phyloP scores from a whole-genome alignment of 2,797 vertebrate genomes.

The Epinephelus awoara region DNA sequence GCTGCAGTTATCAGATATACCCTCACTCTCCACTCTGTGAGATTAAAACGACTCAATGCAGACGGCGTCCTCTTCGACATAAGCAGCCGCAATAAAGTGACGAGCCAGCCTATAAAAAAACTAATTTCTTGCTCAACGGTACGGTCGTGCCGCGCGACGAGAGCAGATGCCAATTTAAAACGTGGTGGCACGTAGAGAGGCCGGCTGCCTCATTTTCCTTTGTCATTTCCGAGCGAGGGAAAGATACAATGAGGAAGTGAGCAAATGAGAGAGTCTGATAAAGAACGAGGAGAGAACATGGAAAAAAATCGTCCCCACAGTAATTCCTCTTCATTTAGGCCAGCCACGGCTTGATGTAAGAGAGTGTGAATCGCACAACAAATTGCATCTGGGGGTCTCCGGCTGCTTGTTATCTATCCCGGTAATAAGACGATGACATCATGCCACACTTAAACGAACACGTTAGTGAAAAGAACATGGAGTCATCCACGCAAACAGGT shows the following conservation, averaged over 20 bases:
- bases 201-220: slow-evolving; percentile 65
- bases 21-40: slow-evolving; percentile 46
- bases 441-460: slow-evolving; percentile 26
- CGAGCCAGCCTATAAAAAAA: slow-evolving; percentile 64
- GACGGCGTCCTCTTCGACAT: slow-evolving; percentile 54
- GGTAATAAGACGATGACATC: slow-evolving; percentile 62
- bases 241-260: slow-evolving; percentile 59
- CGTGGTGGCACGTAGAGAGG: slow-evolving; percentile 36
- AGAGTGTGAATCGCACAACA: slow-evolving; percentile 66
- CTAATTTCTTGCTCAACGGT: slow-evolving; percentile 71
- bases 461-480: neutral
- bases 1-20: slow-evolving; percentile 63
- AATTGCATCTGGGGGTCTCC: slow-evolving; percentile 69
- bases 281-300: slow-evolving; percentile 31
- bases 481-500: slow-evolving; percentile 1
- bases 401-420: slow-evolving; percentile 61
- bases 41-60: slow-evolving; percentile 64
- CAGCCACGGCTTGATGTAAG: slow-evolving; percentile 56
- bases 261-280: slow-evolving; percentile 51
- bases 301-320: slow-evolving; percentile 48
- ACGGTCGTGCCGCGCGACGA: slow-evolving; percentile 31
- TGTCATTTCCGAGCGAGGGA: slow-evolving; percentile 64
- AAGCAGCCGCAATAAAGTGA: slow-evolving; percentile 72
- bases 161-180: slow-evolving; percentile 77
- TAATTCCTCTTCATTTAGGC: slow-evolving; percentile 79